Evolutionary conservation across 2,888 invertebrate species (phyloP), one percentile per base, ranked within the genome.

Genomic region (Odontocerum albicorne): DNA sequence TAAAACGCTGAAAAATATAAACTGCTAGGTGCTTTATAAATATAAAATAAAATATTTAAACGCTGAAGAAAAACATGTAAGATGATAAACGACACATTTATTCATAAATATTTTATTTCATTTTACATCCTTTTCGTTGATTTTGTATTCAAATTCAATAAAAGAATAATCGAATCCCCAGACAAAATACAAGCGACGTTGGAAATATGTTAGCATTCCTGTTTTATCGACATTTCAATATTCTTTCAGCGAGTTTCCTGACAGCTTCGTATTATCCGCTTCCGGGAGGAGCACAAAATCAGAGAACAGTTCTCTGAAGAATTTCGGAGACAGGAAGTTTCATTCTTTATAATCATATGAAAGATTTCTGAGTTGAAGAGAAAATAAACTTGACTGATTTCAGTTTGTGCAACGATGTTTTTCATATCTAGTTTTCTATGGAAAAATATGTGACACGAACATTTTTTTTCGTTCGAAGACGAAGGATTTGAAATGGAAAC

Each of bases 221-320:
- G 49, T 53, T 42, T 57, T 44, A 53, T 31, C 46, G 57, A 57
- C 57, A 57, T 57, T 57, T 57, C 57, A 57, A 57, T 57, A 57
- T 57, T 57, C 57, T 46, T 19, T 43, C 27, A 38, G 43, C 21
- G 40, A 46, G 36, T 51, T 49, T 53, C 57, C 49, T 46, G 35
- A 52, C 42, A 47, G 31, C 40, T 15, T 22, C 42, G 38, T 47
- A 49, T 49, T 57, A 57, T 49, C 49, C 39, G 32, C 32, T 32
- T 55, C 55, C 55, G 55, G 55, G 31, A 33, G 38, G 33, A 33
- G 33, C 39, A 12, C 27, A 54, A 54, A 54, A 54, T 47, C 54
- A 40, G 35, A 35, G 39, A 33, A 15, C 39, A 54, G 46, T 54
- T 54, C 46, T 47, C 42, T 10, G 17, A 36, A 16, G 20, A 54